Evolutionary conservation across 2,888 invertebrate species (phyloP).

Genomic region (Brachyptera putata): DNA sequence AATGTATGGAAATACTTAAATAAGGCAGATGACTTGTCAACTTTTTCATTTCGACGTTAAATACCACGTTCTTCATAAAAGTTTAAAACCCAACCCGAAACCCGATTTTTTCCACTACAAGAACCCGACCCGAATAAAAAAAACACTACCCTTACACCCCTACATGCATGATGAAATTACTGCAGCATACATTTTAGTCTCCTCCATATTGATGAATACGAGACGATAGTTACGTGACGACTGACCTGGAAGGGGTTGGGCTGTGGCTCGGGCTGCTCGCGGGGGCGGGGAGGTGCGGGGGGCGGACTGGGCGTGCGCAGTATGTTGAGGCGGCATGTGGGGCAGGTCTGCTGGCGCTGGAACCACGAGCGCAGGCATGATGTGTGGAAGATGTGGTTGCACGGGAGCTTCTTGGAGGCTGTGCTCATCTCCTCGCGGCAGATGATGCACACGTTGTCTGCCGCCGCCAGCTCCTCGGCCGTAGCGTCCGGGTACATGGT

Average conservation of each 20-base stretch:
- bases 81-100: no score
- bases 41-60: no score
- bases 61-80: no score
- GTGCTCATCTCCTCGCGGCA: slow-evolving; percentile 84
- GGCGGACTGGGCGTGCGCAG: slow-evolving; percentile 45
- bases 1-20: no score
- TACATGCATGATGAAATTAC: no score
- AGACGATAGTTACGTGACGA: no score
- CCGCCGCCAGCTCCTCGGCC: slow-evolving; percentile 80
- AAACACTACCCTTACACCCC: no score
- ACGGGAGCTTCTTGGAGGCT: slow-evolving; percentile 92
- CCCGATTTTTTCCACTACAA: no score
- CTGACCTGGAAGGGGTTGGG: slow-evolving; percentile 12
- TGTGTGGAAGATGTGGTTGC: slow-evolving; percentile 99
- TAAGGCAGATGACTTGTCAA: no score
- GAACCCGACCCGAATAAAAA: no score
- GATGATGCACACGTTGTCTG: slow-evolving; percentile 98
- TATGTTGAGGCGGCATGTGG: slow-evolving; percentile 93
- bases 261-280: background rate
- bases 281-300: slow-evolving; percentile 46
- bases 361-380: slow-evolving; percentile 98
- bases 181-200: no score
- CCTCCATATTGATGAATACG: no score
- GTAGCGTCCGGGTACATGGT: slow-evolving; percentile 96
- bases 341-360: slow-evolving; percentile 99